A percentile compares a stretch with the other conserved stretches of the same genome.
Evolutionary conservation across 2,113 vertebrate genomes (phyloP).

Genomic region (Dryoscopus gambensis): DNA sequence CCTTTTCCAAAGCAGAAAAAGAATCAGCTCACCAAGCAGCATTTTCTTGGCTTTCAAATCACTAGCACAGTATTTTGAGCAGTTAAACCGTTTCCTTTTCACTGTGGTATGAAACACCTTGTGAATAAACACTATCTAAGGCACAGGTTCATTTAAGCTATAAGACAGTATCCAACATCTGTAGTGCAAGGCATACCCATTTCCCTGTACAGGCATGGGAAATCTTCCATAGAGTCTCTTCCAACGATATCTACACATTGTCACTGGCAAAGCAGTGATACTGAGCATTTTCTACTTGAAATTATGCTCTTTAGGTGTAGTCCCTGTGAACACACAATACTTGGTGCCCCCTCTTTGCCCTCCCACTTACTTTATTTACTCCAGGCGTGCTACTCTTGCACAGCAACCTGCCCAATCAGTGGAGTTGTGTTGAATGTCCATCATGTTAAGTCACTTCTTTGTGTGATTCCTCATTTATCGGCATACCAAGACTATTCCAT

Average conservation of each 20-base stretch:
- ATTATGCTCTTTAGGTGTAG: neutral
- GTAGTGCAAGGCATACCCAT: neutral
- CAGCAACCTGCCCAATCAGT: neutral
- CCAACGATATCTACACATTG: neutral
- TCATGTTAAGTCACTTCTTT: neutral
- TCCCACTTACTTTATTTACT: neutral
- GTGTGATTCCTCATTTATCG: neutral
- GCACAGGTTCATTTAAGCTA: neutral
- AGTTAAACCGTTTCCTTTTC: neutral
- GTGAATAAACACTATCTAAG: neutral
- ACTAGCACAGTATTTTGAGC: neutral
- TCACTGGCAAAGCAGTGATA: neutral
- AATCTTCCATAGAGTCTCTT: neutral
- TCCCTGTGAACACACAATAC: neutral
- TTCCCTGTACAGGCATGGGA: neutral
- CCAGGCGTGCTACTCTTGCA: rapidly evolving
- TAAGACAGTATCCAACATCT: neutral
- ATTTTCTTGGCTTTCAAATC: neutral
- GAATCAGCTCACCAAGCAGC: neutral
- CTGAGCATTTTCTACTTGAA: neutral
- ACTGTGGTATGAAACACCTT: neutral
- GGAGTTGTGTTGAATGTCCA: neutral
- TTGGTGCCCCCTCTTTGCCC: neutral
- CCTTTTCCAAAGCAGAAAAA: neutral
- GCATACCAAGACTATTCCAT: neutral